Base-by-base conservation (phyloP, 2,113 vertebrate species). In the Cottus gobio region DNA sequence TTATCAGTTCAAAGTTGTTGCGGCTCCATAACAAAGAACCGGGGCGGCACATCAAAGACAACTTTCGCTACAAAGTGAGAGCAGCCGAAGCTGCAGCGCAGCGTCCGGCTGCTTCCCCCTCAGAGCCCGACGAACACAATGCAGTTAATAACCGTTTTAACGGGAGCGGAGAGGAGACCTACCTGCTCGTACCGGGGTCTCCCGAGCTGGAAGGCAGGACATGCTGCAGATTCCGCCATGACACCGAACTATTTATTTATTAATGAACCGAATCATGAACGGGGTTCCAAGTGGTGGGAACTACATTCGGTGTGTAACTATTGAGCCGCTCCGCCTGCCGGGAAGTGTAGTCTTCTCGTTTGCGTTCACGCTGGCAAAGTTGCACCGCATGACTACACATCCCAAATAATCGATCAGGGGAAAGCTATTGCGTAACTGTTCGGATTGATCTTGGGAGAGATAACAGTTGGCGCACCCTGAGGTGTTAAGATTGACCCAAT, bases 171-270 rank as follows among this genome's bases (percentile, higher is more conserved):
- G 10, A 15, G 6, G 39, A 4, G 7, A 42, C 79, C 86, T 92
- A 98, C 97, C 97, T 98, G 97, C 87, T 97, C 95, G 87, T 96
- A 98, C 60, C 96, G 96, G 1, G 97, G 91, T 90, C 95, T 96
- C 28, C 97, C 97, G 90, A 99, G 95, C 93, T 95, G 96, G 90
- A 99, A 99, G 73, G 91, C 95, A 13, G 96, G 97, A 68, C 92
- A 95, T 2, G 93, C 94, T 60, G 90, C 90, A 34, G 94, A 90
- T 85, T 96, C 96, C 94, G 95, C 96, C 97, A 98, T 97, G 89
- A 95, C 91, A 90, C 80, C 82, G 9, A 82, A 80, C 85, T 88
- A 46, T 80, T 89, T 83, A 88, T 71, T 92, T 92, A 92, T 93
- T 93, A 87, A 94, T 85, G 77, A 87, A 92, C 20, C 67, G 74